Conservation (phyloP, 1,140 invertebrate species). For the Amphibalanus amphitrite region DNA sequence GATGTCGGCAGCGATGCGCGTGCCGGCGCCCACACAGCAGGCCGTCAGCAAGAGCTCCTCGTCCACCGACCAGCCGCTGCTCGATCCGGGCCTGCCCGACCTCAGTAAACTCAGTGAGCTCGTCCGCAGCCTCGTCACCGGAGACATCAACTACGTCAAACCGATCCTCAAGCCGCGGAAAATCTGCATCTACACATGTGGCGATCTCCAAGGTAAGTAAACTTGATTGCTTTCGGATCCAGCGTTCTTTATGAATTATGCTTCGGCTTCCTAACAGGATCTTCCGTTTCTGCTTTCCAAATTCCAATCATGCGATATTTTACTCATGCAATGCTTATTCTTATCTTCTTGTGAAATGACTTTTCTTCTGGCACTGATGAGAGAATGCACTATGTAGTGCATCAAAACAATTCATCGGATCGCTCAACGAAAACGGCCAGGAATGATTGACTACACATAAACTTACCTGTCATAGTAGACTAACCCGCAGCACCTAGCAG, state of each 20-base stretch:
- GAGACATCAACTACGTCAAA: conserved; percentile 30
- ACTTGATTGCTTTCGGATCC: conserved; percentile 6
- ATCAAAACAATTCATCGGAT: neutral
- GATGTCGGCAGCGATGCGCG: conserved; percentile 28
- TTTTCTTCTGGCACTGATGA: neutral
- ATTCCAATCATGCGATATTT: neutral
- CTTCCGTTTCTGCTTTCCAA: neutral
- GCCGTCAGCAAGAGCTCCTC: conserved; percentile 21
- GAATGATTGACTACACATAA: no score
- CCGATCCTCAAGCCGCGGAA: conserved; percentile 30
- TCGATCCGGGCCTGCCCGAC: conserved; percentile 24
- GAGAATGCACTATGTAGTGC: neutral
- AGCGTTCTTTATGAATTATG: no score
- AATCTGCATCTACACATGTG: conserved; percentile 46
- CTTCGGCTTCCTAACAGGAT: neutral
- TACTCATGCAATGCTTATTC: neutral
- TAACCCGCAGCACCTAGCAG: no score
- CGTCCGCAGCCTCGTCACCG: conserved; percentile 34
- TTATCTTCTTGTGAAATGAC: neutral
- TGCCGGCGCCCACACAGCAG: conserved; percentile 33
- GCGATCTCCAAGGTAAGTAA: conserved; percentile 42
- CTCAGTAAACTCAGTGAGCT: conserved; percentile 34
- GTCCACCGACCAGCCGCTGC: conserved; percentile 11
- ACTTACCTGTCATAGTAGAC: no score
- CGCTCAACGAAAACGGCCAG: no score